Conservation (phyloP, 1,140 invertebrate genomes). For the Oedothorax gibbosus region DNA sequence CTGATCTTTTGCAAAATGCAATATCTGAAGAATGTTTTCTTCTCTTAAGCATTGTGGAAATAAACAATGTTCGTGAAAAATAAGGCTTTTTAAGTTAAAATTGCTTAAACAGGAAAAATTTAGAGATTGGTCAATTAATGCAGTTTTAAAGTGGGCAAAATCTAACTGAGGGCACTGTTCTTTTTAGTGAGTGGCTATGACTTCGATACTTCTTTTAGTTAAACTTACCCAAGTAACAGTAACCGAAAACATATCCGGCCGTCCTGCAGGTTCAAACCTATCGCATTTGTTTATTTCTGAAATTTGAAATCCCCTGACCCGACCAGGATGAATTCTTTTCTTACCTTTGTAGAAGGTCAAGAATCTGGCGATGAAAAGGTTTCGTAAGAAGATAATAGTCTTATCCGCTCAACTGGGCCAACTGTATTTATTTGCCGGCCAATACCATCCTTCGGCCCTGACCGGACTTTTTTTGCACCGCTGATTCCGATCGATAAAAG, state of each 20-base stretch:
- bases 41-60: too few relatives aligned
- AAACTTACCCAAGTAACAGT: too few relatives aligned
- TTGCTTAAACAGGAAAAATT: too few relatives aligned
- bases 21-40: too few relatives aligned
- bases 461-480: slow-evolving; percentile 51
- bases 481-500: slow-evolving; percentile 46
- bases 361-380: background rate
- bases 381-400: slow-evolving; percentile 21
- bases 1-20: too few relatives aligned
- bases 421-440: slow-evolving; percentile 19
- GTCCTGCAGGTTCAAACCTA: background rate
- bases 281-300: background rate
- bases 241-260: background rate
- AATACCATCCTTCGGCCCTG: slow-evolving; percentile 22
- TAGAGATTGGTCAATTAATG: too few relatives aligned
- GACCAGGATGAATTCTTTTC: background rate
- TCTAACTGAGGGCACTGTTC: too few relatives aligned
- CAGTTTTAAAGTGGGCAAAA: too few relatives aligned
- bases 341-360: slow-evolving; percentile 16
- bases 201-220: too few relatives aligned
- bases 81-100: too few relatives aligned
- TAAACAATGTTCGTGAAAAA: too few relatives aligned
- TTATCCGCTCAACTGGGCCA: slow-evolving; percentile 43
- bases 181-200: too few relatives aligned
- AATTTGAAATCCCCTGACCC: slow-evolving; percentile 13